Conservation (phyloP, 1,140 invertebrate species). For the Caenorhabditis inopinata region DNA sequence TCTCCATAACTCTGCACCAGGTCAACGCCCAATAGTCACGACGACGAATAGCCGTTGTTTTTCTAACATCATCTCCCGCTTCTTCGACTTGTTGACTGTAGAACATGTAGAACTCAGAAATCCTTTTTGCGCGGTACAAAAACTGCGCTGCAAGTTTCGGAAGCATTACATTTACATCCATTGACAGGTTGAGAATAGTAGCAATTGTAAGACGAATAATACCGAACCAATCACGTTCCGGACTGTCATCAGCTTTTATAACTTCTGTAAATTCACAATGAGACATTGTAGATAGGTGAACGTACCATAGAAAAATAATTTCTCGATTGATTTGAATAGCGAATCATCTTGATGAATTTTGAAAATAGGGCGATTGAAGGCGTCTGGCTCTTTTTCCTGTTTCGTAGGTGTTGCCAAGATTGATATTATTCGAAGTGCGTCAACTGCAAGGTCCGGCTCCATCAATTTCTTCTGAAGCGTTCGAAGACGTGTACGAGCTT, state of each 20-base stretch:
- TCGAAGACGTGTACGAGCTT: background rate
- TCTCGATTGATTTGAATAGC: background rate
- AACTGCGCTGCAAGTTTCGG: background rate
- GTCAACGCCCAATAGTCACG: background rate
- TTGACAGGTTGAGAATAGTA: background rate
- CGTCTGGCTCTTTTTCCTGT: background rate
- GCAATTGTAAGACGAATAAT: background rate
- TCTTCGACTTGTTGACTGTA: background rate
- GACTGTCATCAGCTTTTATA: background rate
- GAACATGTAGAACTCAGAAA: background rate
- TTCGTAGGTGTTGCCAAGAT: background rate
- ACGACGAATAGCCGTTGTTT: background rate
- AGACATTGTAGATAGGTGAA: background rate
- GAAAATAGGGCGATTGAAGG: background rate
- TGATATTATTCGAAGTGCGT: background rate
- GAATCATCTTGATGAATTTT: background rate
- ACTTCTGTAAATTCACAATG: slow-evolving; percentile 1
- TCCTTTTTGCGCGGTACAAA: background rate
- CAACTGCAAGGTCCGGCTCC: background rate
- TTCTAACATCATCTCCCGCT: background rate
- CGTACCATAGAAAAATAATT: background rate
- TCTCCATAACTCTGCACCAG: background rate
- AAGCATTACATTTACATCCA: slow-evolving; percentile 1
- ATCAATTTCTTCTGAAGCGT: background rate
- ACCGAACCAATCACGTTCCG: background rate